Evolutionary conservation across 2,888 invertebrate species (phyloP), one percentile per base, ranked within the genome.

Genomic region (Eristalis tenax): DNA sequence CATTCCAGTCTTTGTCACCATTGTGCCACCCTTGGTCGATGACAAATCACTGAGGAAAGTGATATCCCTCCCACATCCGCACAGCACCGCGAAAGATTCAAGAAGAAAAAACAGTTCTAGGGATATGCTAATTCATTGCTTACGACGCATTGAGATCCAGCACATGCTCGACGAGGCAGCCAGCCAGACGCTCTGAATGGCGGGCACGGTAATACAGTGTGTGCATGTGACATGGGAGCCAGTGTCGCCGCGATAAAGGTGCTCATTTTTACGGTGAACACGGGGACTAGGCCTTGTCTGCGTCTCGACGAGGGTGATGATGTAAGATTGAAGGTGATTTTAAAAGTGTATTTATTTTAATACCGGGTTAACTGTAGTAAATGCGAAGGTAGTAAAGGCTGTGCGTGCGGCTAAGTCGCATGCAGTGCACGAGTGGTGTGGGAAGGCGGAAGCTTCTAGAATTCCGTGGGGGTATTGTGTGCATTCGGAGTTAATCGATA

Each of bases 301-400:
- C 64, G 50, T 64, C 56, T 22, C 56, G 63, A 71, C 32, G 61
- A 40, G 66, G 40, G 69, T 8, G 18, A 2, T 18, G 35, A 69
- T 61, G 65, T 63, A 75, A 75, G 74, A 79, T 75, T 83, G 65
- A 79, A 79, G 74, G 83, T 87, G 70, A 75, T 75, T 83, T 87
- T 76, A 79, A 83, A 87, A 79, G 71, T 56, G 70, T 83, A 68
- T 87, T 87, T 75, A 73, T 68, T 83, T 87, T 83, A 81, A 87
- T 73, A 65, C 73, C 38, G 71, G 76, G 71, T 73, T 87, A 80
- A 83, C 83, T 83, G 78, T 79, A 79, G 83, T 75, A 79, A 83
- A 83, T 56, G 68, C 63, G 77, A 40, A 78, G 61, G 69, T 50
- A n/a, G n/a, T n/a, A n/a, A 82, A 18, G 65, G 18, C 50, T 77